Percentiles rank a stretch among this genome's conserved stretches.
Evolutionary conservation across 2,888 invertebrate genomes (phyloP).

Genomic region (Lampropteryx suffumata): DNA sequence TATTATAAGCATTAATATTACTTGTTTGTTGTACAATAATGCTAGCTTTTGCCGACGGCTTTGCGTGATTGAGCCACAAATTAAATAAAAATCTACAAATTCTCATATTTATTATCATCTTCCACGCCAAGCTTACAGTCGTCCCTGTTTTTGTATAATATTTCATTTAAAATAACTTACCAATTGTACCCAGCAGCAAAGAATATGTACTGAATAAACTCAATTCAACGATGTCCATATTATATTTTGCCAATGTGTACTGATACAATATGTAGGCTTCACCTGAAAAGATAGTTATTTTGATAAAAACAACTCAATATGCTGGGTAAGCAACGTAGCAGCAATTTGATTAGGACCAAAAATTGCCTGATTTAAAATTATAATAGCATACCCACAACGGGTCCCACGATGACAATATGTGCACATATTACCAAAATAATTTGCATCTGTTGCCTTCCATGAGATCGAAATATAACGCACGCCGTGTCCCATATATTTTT

Average conservation of each 20-base stretch:
- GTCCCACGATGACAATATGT: conserved; percentile 71
- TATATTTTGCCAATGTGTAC: conserved; percentile 74
- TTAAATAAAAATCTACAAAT: too few species aligned
- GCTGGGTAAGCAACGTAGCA: neutral
- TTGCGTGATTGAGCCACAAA: too few species aligned
- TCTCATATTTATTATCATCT: too few species aligned
- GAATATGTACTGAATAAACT: conserved; percentile 77
- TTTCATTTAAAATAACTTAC: conserved; percentile 50
- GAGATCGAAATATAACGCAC: conserved; percentile 59
- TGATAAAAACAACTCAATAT: neutral
- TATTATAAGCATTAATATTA: too few species aligned
- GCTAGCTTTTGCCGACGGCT: too few species aligned
- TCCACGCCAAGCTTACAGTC: too few species aligned
- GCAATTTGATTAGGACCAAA: neutral
- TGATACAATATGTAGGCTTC: conserved; percentile 75
- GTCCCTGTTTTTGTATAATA: too few species aligned
- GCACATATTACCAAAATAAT: conserved; percentile 65
- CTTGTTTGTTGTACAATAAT: too few species aligned
- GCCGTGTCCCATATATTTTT: conserved; percentile 68
- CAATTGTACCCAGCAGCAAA: conserved; percentile 74
- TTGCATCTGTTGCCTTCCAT: conserved; percentile 49
- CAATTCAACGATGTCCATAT: conserved; percentile 77
- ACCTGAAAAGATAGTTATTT: conserved; percentile 57
- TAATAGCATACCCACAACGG: conserved; percentile 62
- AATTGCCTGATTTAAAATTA: conserved; percentile 13